Percentiles rank a stretch among this genome's conserved stretches.
Conservation (phyloP, 2,113 vertebrate species). For the Upupa epops region DNA sequence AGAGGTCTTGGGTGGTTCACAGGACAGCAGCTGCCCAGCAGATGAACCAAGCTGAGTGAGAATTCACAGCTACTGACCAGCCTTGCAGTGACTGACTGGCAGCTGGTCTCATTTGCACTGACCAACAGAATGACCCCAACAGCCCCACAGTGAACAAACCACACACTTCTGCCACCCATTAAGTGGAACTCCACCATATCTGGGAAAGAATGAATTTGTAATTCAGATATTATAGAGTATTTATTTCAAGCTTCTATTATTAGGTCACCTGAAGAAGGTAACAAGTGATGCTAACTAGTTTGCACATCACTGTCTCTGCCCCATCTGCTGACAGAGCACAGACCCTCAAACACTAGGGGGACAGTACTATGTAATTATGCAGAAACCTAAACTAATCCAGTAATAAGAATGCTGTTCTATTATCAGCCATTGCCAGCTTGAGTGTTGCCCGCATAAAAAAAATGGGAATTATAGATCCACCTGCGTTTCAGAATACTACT, state of each 20-base stretch:
- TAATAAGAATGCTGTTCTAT: background rate
- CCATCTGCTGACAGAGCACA: background rate
- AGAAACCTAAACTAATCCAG: background rate
- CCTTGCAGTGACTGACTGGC: accelerated
- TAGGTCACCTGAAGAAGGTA: background rate
- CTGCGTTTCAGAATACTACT: background rate
- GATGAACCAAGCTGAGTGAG: background rate
- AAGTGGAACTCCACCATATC: background rate
- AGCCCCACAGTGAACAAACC: background rate
- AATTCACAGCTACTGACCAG: background rate
- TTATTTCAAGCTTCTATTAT: background rate
- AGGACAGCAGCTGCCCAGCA: background rate
- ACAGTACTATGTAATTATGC: background rate
- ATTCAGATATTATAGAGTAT: background rate
- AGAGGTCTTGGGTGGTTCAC: background rate
- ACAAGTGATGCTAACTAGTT: background rate
- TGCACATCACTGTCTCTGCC: background rate
- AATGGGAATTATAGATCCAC: background rate
- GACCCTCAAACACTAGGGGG: background rate
- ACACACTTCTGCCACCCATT: background rate
- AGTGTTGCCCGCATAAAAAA: background rate
- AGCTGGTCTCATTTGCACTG: background rate
- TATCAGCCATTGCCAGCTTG: background rate
- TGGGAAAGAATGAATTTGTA: background rate
- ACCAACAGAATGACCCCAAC: background rate